These are phyloP conservation scores for Watsonalla binaria DNA, from an alignment of 2,888 invertebrate species.

Conservation along the genomic window DNA sequence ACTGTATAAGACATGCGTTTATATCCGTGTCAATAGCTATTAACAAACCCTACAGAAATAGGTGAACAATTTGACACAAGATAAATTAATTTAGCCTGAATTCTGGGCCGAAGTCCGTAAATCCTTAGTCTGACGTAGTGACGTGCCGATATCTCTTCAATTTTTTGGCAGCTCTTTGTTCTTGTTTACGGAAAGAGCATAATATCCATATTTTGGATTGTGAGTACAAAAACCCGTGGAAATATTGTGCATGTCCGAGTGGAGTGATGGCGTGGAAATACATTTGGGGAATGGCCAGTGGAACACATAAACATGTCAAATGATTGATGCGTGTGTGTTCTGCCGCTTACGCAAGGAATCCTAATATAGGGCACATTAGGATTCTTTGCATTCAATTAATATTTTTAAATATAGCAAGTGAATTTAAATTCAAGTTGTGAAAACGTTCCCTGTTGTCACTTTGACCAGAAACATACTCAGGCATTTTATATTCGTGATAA, in stretches of 20 bases:
- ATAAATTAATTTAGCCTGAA: neutral
- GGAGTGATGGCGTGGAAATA: neutral
- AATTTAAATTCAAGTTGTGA: no score
- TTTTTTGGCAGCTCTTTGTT: neutral
- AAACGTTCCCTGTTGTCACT: no score
- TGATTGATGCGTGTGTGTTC: neutral
- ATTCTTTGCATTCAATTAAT: no score
- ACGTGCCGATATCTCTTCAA: neutral
- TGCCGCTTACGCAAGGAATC: neutral
- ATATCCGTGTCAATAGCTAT: no score
- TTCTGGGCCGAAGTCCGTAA: neutral
- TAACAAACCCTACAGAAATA: neutral
- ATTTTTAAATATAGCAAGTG: no score
- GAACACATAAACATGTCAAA: neutral
- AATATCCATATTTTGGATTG: neutral
- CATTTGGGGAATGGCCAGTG: neutral
- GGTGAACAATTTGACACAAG: neutral
- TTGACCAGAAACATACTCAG: no score
- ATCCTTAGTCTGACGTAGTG: slow-evolving; percentile 1
- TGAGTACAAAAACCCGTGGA: neutral
- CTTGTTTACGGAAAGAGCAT: neutral
- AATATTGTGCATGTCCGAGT: neutral
- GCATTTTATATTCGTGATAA: no score
- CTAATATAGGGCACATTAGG: no score
- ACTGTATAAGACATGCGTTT: no score